Conservation (phyloP, 2,888 invertebrate species). For the Lymantria monacha region DNA sequence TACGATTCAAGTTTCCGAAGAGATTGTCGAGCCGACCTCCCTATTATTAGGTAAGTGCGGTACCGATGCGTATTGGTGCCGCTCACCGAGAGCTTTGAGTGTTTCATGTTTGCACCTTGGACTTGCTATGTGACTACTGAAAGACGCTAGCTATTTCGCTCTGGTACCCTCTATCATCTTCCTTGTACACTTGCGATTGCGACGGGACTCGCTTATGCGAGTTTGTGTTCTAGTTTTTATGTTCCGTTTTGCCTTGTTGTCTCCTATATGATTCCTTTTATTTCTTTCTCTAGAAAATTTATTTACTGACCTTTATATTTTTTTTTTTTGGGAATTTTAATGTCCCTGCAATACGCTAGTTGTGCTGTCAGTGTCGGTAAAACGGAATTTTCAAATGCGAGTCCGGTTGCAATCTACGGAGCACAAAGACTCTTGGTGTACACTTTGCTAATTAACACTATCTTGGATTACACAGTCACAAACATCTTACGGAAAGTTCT, state of each 20-base stretch:
- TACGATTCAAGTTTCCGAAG: slow-evolving; percentile 8
- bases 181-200: slow-evolving; percentile 80
- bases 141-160: slow-evolving; percentile 80
- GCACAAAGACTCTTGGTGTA: slow-evolving; percentile 82
- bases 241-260: slow-evolving; percentile 49
- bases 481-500: slow-evolving; percentile 59
- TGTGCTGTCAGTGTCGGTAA: slow-evolving; percentile 31
- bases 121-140: slow-evolving; percentile 82
- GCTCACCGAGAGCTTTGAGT: slow-evolving; percentile 82
- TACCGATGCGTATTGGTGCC: slow-evolving; percentile 60
- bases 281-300: background rate
- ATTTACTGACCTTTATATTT: background rate
- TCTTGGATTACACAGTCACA: slow-evolving; percentile 82
- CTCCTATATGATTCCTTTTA: slow-evolving; percentile 15
- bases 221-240: slow-evolving; percentile 39
- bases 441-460: slow-evolving; percentile 76
- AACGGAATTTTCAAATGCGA: slow-evolving; percentile 61
- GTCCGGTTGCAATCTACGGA: slow-evolving; percentile 83
- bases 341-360: slow-evolving; percentile 1
- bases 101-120: slow-evolving; percentile 84
- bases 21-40: slow-evolving; percentile 39
- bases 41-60: slow-evolving; percentile 71
- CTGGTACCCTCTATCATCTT: slow-evolving; percentile 80
- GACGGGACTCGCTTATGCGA: slow-evolving; percentile 68
- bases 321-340: background rate